phyloP scores from a whole-genome alignment of 2,113 vertebrate genomes.

The zebrafish (Danio rerio) region GRCz12tu NC_133197.1:13793501-13794000 shows the following conservation, averaged over 20 bases:
- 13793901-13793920: constrained; percentile 42
- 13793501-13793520: constrained; percentile 52
- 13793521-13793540: constrained; percentile 46
- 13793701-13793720: constrained; percentile 47
- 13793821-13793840: background rate
- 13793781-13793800: constrained; percentile 52
- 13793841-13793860: background rate
- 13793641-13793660: constrained; percentile 38
- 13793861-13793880: constrained; percentile 42
- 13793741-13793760: constrained; percentile 51
- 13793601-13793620: background rate
- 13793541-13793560: too few species aligned
- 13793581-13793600: background rate
- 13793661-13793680: constrained; percentile 55
- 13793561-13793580: background rate
- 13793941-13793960: constrained; percentile 41
- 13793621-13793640: too few species aligned
- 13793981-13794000: constrained; percentile 49
- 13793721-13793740: constrained; percentile 58
- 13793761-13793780: constrained; percentile 40
- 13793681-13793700: constrained; percentile 56
- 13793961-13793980: constrained; percentile 58
- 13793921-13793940: constrained; percentile 59
- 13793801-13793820: background rate
- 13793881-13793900: constrained; percentile 46